Evolutionary conservation across 1,140 invertebrate species (phyloP), one percentile per base, ranked within the genome.

Genomic region (Ganaspis sp.): DNA sequence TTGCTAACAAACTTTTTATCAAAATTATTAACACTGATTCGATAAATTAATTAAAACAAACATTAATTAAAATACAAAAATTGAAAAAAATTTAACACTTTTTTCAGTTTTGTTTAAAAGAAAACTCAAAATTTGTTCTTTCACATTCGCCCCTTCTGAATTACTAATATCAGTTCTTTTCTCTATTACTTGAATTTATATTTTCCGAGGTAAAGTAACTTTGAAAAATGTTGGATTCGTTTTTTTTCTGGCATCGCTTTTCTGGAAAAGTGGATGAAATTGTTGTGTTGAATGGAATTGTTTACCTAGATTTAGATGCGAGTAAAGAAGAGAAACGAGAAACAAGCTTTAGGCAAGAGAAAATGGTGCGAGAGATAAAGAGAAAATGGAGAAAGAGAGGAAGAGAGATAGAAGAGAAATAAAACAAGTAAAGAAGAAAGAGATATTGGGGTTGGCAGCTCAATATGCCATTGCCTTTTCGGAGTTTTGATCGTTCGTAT

Each of bases 361-460:
- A 45, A n/a, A 45, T 4, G 12, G 12, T n/a, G n/a, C 4, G 12
- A 4, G 38, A 40, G 9, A 9, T 11, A 38, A 38, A 38, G 9
- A 9, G 9, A 38, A 38, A 38, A 38, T 38, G 9, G 9, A 38
- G 37, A 38, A 38, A 38, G 37, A 38, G 15, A 11, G 40, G 8
- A 11, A 42, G 19, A 54, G 49, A 54, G 21, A 54, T 21, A 11
- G 9, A 23, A 58, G 21, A 12, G 8, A 58, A 58, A 26, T 23
- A 26, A 58, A 26, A 58, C 3, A 12, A 23, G 15, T 23, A 58
- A 23, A 23, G 9, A 23, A 12, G 5, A 58, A 58, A 58, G 21
- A 64, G 26, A 64, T 64, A 64, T 64, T 64, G 54, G 54, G 54
- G 54, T 64, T 64, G 21, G 54, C 11, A 64, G 54, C 11, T 64